Evolutionary conservation across 2,797 vertebrate species (phyloP).

Genomic region (Corythornis leucogaster): DNA sequence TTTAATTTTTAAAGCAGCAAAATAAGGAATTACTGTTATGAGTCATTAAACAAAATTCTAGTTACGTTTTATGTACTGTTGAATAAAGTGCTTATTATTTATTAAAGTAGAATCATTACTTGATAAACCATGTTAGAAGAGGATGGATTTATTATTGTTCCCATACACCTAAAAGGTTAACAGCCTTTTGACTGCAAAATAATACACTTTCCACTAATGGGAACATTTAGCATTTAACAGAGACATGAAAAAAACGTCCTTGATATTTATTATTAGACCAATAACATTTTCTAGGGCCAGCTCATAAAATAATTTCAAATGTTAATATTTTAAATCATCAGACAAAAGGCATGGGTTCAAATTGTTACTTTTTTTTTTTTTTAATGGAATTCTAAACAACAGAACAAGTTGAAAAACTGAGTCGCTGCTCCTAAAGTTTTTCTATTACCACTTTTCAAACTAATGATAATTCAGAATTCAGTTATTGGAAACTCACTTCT

Average conservation of each 20-base stretch:
- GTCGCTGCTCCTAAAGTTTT: background rate
- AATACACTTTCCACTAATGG: constrained; percentile 46
- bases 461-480: background rate
- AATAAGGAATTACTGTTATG: constrained; percentile 50
- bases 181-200: constrained; percentile 33
- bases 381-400: background rate
- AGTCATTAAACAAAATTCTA: constrained; percentile 78
- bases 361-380: background rate
- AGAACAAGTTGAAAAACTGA: background rate
- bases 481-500: background rate
- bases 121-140: constrained; percentile 53
- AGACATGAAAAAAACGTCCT: constrained; percentile 30
- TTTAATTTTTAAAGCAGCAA: background rate
- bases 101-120: constrained; percentile 50
- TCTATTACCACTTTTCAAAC: background rate
- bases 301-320: background rate
- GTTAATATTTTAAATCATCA: background rate
- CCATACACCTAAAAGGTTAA: constrained; percentile 46
- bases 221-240: constrained; percentile 27
- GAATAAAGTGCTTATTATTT: constrained; percentile 65
- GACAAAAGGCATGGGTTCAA: background rate
- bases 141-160: constrained; percentile 68
- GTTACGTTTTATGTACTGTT: constrained; percentile 75
- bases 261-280: constrained; percentile 49
- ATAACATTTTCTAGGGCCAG: background rate